Evolutionary conservation across 92 coral and sea anemone species (phyloP).

Genomic region (Zoanthus sociatus): DNA sequence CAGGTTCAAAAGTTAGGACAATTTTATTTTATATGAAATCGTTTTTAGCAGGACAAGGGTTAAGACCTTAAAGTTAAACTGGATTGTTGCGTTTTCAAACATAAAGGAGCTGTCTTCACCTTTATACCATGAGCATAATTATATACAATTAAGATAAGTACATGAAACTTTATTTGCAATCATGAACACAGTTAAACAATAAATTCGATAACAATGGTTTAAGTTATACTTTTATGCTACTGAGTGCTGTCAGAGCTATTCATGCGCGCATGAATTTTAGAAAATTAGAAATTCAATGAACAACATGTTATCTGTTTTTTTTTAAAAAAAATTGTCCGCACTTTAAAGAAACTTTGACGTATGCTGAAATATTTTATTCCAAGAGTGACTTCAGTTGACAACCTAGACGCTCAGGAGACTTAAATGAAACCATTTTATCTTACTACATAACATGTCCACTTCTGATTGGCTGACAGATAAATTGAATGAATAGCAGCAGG

Average conservation of each 20-base stretch:
- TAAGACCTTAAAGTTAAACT: no score
- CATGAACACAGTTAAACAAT: not conserved
- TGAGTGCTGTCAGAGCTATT: not conserved
- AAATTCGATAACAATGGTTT: not conserved
- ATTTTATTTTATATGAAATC: no score
- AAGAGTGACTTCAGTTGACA: conserved; percentile 1
- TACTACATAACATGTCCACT: not conserved
- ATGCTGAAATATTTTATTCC: not conserved
- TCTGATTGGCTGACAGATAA: conserved; percentile 22
- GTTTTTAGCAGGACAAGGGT: no score
- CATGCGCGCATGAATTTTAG: not conserved
- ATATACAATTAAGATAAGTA: not conserved
- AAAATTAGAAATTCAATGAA: not conserved
- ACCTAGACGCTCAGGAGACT: not conserved
- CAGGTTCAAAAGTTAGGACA: no score
- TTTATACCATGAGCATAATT: not conserved
- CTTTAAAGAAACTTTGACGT: not conserved
- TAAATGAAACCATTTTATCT: conserved; percentile 4
- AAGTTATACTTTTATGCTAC: not conserved
- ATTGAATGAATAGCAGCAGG: conserved; percentile 24
- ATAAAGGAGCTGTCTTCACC: no score
- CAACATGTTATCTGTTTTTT: not conserved
- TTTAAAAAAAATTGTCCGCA: not conserved
- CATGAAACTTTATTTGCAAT: not conserved
- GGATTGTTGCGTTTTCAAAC: no score